These are phyloP conservation scores for Tachystola acroxantha DNA, from an alignment of 2,888 invertebrate genomes.

Conservation along the genomic window DNA sequence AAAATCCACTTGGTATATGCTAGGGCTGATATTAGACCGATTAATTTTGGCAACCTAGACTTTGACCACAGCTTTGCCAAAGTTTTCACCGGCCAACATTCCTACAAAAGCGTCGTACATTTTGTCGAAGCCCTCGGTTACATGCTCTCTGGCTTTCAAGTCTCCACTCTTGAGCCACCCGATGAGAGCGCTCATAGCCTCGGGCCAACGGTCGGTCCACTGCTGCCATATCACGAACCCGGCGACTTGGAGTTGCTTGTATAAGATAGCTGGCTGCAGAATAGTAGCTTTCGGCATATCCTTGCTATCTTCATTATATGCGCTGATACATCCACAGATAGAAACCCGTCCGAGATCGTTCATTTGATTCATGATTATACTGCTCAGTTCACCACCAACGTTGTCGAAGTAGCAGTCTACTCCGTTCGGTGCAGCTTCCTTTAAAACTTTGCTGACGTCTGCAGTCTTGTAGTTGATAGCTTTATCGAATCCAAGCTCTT, in stretches of 20 bases:
- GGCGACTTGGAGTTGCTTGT: conserved; percentile 79
- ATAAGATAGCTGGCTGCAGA: conserved; percentile 74
- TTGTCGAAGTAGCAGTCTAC: conserved; percentile 88
- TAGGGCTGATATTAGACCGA: too few species aligned
- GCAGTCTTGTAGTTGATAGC: conserved; percentile 85
- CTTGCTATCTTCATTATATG: conserved; percentile 38
- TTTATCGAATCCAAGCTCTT: conserved; percentile 82
- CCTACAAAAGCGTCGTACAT: conserved; percentile 80
- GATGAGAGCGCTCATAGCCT: conserved; percentile 77
- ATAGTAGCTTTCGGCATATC: conserved; percentile 48
- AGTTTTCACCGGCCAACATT: conserved; percentile 66
- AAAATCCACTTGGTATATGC: too few species aligned
- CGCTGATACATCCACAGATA: conserved; percentile 48
- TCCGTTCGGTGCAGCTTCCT: conserved; percentile 81
- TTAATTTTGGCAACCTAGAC: too few species aligned
- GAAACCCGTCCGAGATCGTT: conserved; percentile 45
- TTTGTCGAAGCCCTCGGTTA: conserved; percentile 81
- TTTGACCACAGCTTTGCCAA: conserved; percentile 79
- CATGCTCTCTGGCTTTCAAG: conserved; percentile 77
- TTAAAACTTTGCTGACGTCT: conserved; percentile 73
- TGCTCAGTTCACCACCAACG: conserved; percentile 83
- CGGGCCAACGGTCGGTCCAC: conserved; percentile 75
- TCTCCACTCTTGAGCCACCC: conserved; percentile 82
- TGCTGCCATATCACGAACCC: conserved; percentile 70
- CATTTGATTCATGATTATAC: conserved; percentile 78